These are phyloP conservation scores for Dendrocincla tyrannina DNA, from an alignment of 2,797 vertebrate genomes.

Conservation along the genomic window DNA sequence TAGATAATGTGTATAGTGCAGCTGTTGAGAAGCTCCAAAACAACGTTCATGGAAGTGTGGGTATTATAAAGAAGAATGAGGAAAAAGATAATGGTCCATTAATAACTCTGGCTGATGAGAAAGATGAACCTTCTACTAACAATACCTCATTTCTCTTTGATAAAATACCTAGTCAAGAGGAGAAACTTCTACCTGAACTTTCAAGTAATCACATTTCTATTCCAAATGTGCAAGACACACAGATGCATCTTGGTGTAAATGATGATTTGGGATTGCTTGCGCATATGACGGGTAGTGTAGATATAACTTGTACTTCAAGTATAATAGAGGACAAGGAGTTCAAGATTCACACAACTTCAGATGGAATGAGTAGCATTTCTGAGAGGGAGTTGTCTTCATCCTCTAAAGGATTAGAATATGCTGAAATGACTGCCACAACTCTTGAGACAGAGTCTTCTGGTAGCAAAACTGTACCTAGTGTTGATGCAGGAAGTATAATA, in stretches of 20 bases:
- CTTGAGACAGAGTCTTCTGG: conserved; percentile 82
- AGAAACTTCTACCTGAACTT: conserved; percentile 94
- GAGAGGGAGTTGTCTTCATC: conserved; percentile 83
- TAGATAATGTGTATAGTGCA: conserved; percentile 94
- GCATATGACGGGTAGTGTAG: conserved; percentile 90
- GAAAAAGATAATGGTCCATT: conserved; percentile 91
- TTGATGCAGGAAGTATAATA: conserved; percentile 90
- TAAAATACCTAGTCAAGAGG: conserved; percentile 88
- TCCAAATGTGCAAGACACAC: conserved; percentile 85
- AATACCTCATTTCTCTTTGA: conserved; percentile 93
- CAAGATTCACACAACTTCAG: conserved; percentile 91
- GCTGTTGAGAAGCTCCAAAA: conserved; percentile 94
- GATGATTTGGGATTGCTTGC: conserved; percentile 95
- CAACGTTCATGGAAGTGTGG: conserved; percentile 82
- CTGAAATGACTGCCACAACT: conserved; percentile 80
- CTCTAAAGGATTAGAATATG: conserved; percentile 84
- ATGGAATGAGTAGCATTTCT: conserved; percentile 87
- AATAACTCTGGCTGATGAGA: conserved; percentile 96
- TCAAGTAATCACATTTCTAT: conserved; percentile 89
- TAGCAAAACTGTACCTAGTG: conserved; percentile 81
- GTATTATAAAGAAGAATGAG: conserved; percentile 86
- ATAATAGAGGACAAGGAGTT: conserved; percentile 92
- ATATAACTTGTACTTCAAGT: conserved; percentile 82
- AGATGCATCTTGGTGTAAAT: conserved; percentile 83
- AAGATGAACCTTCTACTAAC: conserved; percentile 91